Percentiles rank a stretch among this genome's conserved stretches.
Conservation (phyloP, 2,888 invertebrate species). For the Drosophila monieri region DNA sequence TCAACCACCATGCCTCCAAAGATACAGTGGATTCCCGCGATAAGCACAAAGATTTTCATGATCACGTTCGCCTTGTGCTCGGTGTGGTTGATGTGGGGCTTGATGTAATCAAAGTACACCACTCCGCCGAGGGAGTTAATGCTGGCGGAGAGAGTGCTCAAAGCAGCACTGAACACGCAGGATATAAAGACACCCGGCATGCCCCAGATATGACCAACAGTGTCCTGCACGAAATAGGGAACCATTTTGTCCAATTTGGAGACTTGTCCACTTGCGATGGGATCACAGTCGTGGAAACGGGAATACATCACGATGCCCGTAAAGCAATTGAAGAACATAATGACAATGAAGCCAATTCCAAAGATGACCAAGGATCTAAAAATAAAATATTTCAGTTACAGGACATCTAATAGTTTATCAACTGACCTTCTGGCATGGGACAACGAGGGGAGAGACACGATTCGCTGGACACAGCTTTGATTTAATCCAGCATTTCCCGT, state of each 20-base stretch:
- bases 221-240: conserved; percentile 86
- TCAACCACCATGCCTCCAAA: conserved; percentile 84
- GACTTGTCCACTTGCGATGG: conserved; percentile 85
- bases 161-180: conserved; percentile 86
- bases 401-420: not conserved
- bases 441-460: conserved; percentile 86
- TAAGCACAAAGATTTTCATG: conserved; percentile 84
- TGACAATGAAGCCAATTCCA: conserved; percentile 85
- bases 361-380: conserved; percentile 85
- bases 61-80: conserved; percentile 84
- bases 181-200: conserved; percentile 87
- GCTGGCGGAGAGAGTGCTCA: conserved; percentile 86
- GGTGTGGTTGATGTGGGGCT: conserved; percentile 82
- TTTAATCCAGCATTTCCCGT: conserved; percentile 88
- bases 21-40: conserved; percentile 86
- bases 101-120: conserved; percentile 86
- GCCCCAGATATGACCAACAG: conserved; percentile 84
- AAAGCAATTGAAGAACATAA: conserved; percentile 86
- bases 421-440: conserved; percentile 85
- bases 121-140: conserved; percentile 86
- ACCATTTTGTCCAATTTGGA: conserved; percentile 85
- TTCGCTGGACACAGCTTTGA: conserved; percentile 90
- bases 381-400: not conserved
- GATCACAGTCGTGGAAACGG: conserved; percentile 87
- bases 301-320: conserved; percentile 86